phyloP scores from a whole-genome alignment of 2,113 vertebrate species.

The Corynorhinus townsendii region DNA sequence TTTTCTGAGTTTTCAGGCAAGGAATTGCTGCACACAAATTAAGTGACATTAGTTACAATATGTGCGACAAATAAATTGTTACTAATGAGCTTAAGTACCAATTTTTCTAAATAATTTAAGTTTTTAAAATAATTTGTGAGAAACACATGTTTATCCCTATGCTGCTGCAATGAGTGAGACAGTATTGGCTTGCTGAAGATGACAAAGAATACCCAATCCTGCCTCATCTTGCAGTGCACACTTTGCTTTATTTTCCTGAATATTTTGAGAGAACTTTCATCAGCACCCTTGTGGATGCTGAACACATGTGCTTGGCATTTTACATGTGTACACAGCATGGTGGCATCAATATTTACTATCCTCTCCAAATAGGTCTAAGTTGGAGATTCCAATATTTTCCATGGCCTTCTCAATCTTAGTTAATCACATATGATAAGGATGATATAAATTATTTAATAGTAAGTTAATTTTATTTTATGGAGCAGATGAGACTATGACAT shows the following conservation, averaged over 20 bases:
- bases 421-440: constrained; percentile 51
- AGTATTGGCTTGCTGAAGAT: background rate
- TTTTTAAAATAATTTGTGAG: background rate
- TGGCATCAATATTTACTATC: constrained; percentile 51
- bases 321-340: constrained; percentile 15
- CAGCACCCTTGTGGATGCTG: background rate
- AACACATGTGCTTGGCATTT: constrained; percentile 57
- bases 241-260: constrained; percentile 27
- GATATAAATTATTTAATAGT: constrained; percentile 59
- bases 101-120: background rate
- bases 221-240: background rate
- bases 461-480: constrained; percentile 53
- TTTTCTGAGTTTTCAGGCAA: background rate
- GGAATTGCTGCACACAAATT: background rate
- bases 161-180: background rate
- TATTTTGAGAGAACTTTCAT: background rate
- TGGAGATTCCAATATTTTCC: constrained; percentile 7
- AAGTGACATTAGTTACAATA: background rate
- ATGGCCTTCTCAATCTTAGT: constrained; percentile 25
- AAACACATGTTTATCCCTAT: background rate
- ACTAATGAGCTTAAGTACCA: background rate
- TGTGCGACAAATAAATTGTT: background rate
- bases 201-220: background rate
- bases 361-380: constrained; percentile 11
- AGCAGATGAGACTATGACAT: constrained; percentile 37